Evolutionary conservation across 1,140 invertebrate species (phyloP).

Genomic region (Portunus trituberculatus): DNA sequence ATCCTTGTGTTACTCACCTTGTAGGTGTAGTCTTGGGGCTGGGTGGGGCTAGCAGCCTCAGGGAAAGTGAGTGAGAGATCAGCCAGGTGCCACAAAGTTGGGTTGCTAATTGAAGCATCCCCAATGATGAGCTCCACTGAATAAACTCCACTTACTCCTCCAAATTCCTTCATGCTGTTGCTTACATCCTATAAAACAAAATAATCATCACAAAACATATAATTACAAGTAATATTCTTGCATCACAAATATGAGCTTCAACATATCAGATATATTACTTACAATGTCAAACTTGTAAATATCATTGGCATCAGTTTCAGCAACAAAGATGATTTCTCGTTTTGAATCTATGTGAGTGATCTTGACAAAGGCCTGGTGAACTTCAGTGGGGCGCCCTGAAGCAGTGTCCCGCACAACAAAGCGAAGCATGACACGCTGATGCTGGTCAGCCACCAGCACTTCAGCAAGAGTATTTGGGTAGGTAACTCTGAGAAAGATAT

Average conservation of each 20-base stretch:
- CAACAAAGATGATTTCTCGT: conserved; percentile 95
- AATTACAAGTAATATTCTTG: not conserved
- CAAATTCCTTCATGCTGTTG: conserved; percentile 90
- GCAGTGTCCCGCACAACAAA: conserved; percentile 89
- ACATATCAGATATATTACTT: conserved; percentile 78
- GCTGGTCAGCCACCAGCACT: conserved; percentile 83
- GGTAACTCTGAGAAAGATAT: conserved; percentile 82
- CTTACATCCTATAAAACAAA: conserved; percentile 87
- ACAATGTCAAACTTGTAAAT: conserved; percentile 96
- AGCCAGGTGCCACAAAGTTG: conserved; percentile 92
- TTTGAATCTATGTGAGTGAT: conserved; percentile 85
- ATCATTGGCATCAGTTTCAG: conserved; percentile 90
- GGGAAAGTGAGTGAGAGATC: conserved; percentile 88
- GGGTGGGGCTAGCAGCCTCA: conserved; percentile 25
- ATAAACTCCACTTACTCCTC: conserved; percentile 89
- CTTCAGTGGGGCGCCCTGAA: conserved; percentile 86
- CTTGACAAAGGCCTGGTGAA: conserved; percentile 96
- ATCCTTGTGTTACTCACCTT: conserved; percentile 50
- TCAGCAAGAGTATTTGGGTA: conserved; percentile 87
- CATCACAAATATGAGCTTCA: not conserved
- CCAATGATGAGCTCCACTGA: conserved; percentile 90
- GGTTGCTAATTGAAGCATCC: conserved; percentile 87
- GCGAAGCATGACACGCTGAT: conserved; percentile 93
- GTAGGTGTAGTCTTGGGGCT: conserved; percentile 69
- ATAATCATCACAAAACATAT: not conserved